Base-by-base conservation (phyloP, 2,797 vertebrate genomes). In the Gymnothorax javanicus region DNA sequence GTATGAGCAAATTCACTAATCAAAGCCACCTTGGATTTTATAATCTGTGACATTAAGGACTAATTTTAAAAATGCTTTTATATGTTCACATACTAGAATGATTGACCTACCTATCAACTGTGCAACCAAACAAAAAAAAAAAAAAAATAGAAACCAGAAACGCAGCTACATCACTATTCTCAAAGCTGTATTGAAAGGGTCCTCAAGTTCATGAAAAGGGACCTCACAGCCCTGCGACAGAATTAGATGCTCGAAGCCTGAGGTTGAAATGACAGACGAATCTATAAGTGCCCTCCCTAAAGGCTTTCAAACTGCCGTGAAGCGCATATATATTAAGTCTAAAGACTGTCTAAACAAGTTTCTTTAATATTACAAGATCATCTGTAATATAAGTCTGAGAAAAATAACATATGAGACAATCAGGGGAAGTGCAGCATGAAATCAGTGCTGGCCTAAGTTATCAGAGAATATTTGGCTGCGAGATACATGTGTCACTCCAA, bases 231-330 rank as follows among this genome's bases (percentile, higher is more conserved):
- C 89, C 85, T 95, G 92, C 94, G 88, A 82, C 89, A 92, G 91
- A 93, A 92, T 95, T 94, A 93, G 90, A 92, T 87, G 87, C 59
- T 85, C 91, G 90, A 91, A 92, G 87, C 92, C 92, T 88, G 83
- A 94, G 91, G 92, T 95, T 95, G 93, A 90, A 89, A 84, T 93
- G 92, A 93, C 94, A 92, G 93, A 91, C 93, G 91, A 93, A 91
- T 93, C 88, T 91, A 85, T 91, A 92, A 92, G 89, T 91, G 89
- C 89, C 86, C 86, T 89, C 86, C 86, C 91, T 91, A 84, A 94
- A 94, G 91, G 85, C 89, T 92, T 92, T 93, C 88, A 91, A 88
- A 89, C 67, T 87, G 86, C 86, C 25, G 23, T 11, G 77, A 54
- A 81, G 75, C 15, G 56, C 59, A 54, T 57, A 77, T 60, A 60